Conservation (phyloP, 2,797 vertebrate genomes). For the Pangasius larnaudii region DNA sequence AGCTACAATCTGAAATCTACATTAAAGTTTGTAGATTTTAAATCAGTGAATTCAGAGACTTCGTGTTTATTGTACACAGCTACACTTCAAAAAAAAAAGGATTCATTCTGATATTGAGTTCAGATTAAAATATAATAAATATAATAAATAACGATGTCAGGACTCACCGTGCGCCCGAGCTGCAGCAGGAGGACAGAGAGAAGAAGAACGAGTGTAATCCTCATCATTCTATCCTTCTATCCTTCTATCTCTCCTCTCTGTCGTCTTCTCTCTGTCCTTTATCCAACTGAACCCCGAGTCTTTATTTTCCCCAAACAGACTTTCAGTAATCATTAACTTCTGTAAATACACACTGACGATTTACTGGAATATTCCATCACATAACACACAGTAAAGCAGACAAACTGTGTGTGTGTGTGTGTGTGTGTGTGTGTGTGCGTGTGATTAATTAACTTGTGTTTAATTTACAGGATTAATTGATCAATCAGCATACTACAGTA, state of each 20-base stretch:
- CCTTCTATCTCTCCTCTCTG: not conserved
- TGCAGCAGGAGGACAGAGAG: not conserved
- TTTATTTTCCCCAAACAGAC: not conserved
- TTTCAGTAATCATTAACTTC: slow-evolving; percentile 35
- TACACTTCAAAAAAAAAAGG: too few relatives aligned
- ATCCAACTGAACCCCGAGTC: not conserved
- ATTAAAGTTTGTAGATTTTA: too few relatives aligned
- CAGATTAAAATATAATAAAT: not conserved
- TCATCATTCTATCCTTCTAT: not conserved
- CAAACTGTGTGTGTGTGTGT: not conserved
- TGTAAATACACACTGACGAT: not conserved
- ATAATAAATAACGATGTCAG: not conserved
- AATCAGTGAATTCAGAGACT: too few relatives aligned
- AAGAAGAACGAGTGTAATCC: not conserved
- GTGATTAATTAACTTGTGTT: not conserved
- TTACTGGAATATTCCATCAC: slow-evolving; percentile 24
- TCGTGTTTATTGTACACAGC: too few relatives aligned
- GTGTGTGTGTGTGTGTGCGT: slow-evolving; percentile 20
- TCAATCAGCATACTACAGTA: too few relatives aligned
- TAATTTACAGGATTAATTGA: not conserved
- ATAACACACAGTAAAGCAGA: not conserved
- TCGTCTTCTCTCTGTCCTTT: not conserved
- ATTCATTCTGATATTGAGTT: not conserved
- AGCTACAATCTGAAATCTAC: too few relatives aligned
- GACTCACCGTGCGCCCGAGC: not conserved